Conservation (phyloP, 2,797 vertebrate genomes). For the Crenuchus spilurus region DNA sequence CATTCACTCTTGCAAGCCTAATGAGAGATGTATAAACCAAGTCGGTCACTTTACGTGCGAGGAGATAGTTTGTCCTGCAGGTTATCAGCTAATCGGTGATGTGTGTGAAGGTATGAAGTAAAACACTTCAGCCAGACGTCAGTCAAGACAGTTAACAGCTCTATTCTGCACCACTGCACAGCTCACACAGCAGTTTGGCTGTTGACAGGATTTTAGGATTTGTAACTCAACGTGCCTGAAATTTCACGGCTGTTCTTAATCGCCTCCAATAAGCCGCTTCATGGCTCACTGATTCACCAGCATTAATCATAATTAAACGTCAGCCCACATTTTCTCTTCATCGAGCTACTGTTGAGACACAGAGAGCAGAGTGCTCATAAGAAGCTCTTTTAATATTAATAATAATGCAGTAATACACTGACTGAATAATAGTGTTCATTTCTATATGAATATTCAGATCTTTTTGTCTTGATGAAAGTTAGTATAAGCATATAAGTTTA, state of each 20-base stretch:
- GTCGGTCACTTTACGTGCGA: slow-evolving; percentile 85
- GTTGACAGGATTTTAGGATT: background rate
- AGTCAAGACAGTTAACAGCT: background rate
- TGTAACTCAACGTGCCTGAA: background rate
- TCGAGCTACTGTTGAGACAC: background rate
- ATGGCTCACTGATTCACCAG: background rate
- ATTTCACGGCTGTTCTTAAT: background rate
- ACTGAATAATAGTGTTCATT: no score
- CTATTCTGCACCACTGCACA: background rate
- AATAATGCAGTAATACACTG: no score
- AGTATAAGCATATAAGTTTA: no score
- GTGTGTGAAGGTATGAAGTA: slow-evolving; percentile 81
- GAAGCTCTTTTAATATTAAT: no score
- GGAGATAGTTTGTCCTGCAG: slow-evolving; percentile 80
- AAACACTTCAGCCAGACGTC: background rate
- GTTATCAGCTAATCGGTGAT: slow-evolving; percentile 75
- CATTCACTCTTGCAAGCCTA: slow-evolving; percentile 78
- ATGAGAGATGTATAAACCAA: slow-evolving; percentile 87
- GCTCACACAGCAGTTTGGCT: background rate
- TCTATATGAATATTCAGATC: no score
- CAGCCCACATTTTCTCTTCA: background rate
- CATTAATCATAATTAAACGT: background rate
- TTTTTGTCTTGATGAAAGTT: no score
- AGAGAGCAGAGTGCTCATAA: background rate
- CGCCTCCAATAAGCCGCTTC: background rate